Conservation (phyloP, 2,113 vertebrate species). For the Hippocampus guttulatus region DNA sequence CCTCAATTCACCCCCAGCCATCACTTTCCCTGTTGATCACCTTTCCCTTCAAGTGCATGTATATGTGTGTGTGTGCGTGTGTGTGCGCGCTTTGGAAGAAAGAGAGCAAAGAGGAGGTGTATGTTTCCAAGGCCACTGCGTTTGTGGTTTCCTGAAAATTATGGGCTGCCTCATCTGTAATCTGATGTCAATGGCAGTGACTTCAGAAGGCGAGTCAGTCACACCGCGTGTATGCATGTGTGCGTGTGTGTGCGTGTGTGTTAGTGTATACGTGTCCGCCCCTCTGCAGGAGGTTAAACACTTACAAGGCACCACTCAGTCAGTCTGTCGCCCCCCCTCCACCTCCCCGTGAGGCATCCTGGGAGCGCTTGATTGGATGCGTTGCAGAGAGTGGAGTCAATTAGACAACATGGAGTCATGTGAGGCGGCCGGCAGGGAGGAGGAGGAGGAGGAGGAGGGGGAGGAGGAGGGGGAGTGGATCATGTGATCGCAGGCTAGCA, state of each 20-base stretch:
- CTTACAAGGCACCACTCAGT: conserved; percentile 64
- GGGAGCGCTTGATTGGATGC: conserved; percentile 62
- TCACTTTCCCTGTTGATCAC: conserved; percentile 72
- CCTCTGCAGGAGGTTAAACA: conserved; percentile 62
- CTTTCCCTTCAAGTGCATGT: conserved; percentile 47
- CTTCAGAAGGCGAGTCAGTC: conserved; percentile 70
- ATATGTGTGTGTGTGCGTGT: conserved; percentile 14
- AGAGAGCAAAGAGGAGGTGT: conserved; percentile 48
- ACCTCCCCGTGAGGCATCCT: conserved; percentile 41
- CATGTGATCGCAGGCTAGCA: conserved; percentile 1
- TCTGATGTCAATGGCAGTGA: conserved; percentile 71
- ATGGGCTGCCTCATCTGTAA: conserved; percentile 62
- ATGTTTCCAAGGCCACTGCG: conserved; percentile 70
- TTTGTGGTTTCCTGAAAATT: conserved; percentile 66
- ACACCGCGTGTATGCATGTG: conserved; percentile 63
- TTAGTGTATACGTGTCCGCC: conserved; percentile 26
- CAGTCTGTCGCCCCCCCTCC: conserved; percentile 37
- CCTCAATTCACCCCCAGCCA: conserved; percentile 62
- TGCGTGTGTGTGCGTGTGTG: conserved; percentile 23
- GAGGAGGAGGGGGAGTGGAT: background rate
- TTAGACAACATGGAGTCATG: conserved; percentile 62
- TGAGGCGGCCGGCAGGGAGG: conserved; percentile 26
- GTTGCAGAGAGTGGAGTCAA: conserved; percentile 51
- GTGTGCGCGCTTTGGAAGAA: conserved; percentile 22
- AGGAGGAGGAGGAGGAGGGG: background rate